Evolutionary conservation across 2,113 vertebrate genomes (phyloP).

Genomic region (Petrocephalus microphthalmus): DNA sequence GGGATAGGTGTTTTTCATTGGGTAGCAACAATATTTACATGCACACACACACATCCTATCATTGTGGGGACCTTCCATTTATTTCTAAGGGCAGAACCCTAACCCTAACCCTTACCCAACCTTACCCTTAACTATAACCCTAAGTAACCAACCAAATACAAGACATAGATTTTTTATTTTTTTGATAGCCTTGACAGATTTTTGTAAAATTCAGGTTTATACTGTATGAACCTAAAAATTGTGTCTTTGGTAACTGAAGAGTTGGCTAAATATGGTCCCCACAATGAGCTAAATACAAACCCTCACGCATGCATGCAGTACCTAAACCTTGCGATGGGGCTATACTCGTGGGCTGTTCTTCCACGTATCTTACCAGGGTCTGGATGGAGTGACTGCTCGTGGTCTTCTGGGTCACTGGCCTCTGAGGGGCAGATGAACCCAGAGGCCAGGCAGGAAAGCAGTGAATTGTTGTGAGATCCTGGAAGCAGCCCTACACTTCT

Average conservation of each 20-base stretch:
- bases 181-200: neutral
- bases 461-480: constrained; percentile 52
- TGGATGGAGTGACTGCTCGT: constrained; percentile 18
- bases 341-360: neutral
- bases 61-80: neutral
- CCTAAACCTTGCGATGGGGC: neutral
- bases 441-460: constrained; percentile 55
- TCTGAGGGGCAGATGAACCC: constrained; percentile 53
- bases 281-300: neutral
- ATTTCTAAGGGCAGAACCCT: neutral
- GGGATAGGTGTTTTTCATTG: neutral
- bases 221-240: neutral
- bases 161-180: neutral
- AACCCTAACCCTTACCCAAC: neutral
- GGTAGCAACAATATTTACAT: neutral
- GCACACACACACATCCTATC: neutral
- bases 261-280: neutral
- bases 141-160: neutral
- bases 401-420: neutral
- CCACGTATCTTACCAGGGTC: constrained; percentile 55
- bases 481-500: constrained; percentile 48
- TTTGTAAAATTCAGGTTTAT: neutral
- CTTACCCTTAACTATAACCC: neutral
- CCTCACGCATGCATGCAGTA: neutral
- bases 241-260: neutral